A percentile compares a stretch with the other conserved stretches of the same genome.
These are phyloP conservation scores for Drosophila mojavensis DNA, from an alignment of 1,140 invertebrate genomes.

Conservation along the genomic window DNA sequence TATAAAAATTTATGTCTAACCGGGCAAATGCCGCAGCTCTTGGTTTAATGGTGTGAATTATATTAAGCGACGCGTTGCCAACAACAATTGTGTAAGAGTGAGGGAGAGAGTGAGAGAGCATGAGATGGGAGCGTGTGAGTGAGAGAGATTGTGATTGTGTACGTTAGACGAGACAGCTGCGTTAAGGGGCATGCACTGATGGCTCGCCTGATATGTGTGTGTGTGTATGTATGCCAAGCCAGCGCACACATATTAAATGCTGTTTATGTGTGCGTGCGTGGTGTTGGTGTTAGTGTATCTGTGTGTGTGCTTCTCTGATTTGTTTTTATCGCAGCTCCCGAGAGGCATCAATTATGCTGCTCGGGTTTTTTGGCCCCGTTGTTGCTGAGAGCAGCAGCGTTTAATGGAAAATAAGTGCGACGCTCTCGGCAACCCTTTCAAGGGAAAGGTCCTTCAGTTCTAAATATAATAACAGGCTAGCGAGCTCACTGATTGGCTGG, in stretches of 20 bases:
- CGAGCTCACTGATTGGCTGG: too few relatives aligned
- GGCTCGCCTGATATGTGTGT: conserved; percentile 5
- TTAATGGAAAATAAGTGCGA: conserved; percentile 54
- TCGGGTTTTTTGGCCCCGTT: conserved; percentile 25
- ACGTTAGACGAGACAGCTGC: conserved; percentile 40
- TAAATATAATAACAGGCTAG: not conserved
- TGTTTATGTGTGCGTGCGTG: conserved; percentile 6
- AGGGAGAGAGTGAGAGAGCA: conserved; percentile 31
- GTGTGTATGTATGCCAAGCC: conserved; percentile 11
- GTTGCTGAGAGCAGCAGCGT: conserved; percentile 33
- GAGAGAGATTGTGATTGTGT: conserved; percentile 12
- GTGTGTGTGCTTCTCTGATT: conserved; percentile 62
- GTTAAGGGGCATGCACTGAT: conserved; percentile 21
- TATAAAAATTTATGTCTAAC: conserved; percentile 79
- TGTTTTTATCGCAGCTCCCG: conserved; percentile 81
- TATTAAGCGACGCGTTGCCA: conserved; percentile 68
- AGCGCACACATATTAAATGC: conserved; percentile 37
- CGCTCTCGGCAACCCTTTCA: conserved; percentile 35
- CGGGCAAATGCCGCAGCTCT: conserved; percentile 73
- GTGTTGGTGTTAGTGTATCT: conserved; percentile 36
- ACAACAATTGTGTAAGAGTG: conserved; percentile 17
- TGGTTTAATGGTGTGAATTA: conserved; percentile 81
- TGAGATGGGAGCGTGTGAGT: conserved; percentile 23
- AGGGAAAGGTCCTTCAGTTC: conserved; percentile 8
- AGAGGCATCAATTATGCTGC: conserved; percentile 78